Conservation (phyloP, 2,888 invertebrate genomes). For the Hyposoter didymator region DNA sequence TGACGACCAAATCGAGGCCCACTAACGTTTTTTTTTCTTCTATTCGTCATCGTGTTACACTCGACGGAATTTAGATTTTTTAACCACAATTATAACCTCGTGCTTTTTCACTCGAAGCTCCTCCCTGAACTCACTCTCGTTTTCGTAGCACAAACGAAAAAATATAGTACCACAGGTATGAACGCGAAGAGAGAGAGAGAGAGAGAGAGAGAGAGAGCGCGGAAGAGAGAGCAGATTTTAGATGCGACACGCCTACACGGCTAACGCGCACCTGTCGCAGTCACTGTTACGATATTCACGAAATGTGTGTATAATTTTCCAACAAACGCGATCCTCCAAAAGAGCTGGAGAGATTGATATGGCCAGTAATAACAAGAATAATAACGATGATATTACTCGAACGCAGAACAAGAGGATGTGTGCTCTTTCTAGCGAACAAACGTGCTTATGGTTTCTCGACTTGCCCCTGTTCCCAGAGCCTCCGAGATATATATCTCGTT, state of each 20-base stretch:
- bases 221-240: constrained; percentile 16
- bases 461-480: not conserved
- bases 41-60: not conserved
- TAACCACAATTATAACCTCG: not conserved
- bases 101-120: not conserved
- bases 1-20: not conserved
- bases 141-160: constrained; percentile 12
- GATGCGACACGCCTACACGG: constrained; percentile 60
- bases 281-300: constrained; percentile 43
- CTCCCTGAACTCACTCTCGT: constrained; percentile 26
- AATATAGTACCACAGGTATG: constrained; percentile 16
- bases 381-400: constrained; percentile 15
- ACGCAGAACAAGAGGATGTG: constrained; percentile 7
- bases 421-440: not conserved
- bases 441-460: constrained; percentile 19
- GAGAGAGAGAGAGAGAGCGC: constrained; percentile 3
- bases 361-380: constrained; percentile 17
- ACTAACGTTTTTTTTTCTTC: not conserved
- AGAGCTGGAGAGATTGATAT: constrained; percentile 18
- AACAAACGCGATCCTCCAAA: constrained; percentile 21
- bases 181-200: not conserved
- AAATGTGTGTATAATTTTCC: constrained; percentile 35
- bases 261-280: constrained; percentile 61
- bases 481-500: constrained; percentile 8
- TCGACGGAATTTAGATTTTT: not conserved